Percentiles rank a stretch among this genome's conserved stretches.
phyloP scores from a whole-genome alignment of 2,888 invertebrate genomes.

The Mystacides longicornis region DNA sequence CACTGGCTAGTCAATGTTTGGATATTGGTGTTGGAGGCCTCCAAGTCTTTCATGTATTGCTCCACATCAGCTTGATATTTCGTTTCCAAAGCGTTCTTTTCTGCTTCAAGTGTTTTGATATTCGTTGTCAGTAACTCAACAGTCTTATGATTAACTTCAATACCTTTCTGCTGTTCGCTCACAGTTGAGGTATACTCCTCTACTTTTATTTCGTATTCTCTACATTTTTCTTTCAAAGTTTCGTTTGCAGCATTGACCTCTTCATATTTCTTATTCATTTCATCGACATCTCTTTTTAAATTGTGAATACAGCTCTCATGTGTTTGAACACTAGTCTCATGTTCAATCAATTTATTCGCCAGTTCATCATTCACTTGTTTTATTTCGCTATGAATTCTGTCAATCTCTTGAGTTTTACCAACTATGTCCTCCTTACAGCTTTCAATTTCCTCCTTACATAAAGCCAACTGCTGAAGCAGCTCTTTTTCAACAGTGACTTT shows the following conservation, averaged over 20 bases:
- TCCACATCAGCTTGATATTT: neutral
- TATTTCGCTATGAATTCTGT: neutral
- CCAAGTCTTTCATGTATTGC: neutral
- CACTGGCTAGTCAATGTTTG: neutral
- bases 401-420: neutral
- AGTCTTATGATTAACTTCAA: neutral
- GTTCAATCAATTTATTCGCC: neutral
- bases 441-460: neutral
- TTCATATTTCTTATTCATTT: neutral
- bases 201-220: neutral
- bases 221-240: neutral
- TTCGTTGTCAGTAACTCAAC: neutral
- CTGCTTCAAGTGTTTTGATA: slow-evolving; percentile 23
- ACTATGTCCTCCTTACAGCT: neutral
- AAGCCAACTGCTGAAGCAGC: neutral
- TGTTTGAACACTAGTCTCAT: neutral
- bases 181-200: neutral
- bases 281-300: neutral
- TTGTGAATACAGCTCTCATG: neutral
- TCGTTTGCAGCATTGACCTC: neutral
- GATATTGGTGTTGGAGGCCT: neutral
- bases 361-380: neutral
- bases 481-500: neutral
- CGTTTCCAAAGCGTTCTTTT: slow-evolving; percentile 19
- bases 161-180: neutral